Conservation (phyloP, 1,140 invertebrate genomes). For the Zaprionus lachaisei region DNA sequence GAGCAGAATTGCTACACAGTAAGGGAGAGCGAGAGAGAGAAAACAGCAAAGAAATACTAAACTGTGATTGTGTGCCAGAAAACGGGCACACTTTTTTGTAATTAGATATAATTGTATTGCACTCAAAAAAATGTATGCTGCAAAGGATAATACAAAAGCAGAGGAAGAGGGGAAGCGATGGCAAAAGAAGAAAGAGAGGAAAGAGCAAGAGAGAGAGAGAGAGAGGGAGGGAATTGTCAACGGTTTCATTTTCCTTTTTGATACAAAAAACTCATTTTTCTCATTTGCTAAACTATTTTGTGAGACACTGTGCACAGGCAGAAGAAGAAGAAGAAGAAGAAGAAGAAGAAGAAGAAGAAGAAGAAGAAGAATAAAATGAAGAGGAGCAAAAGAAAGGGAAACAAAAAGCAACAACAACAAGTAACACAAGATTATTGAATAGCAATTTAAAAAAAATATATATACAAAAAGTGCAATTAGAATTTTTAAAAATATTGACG, state of each 20-base stretch:
- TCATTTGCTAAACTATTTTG: constrained; percentile 24
- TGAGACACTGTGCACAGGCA: constrained; percentile 29
- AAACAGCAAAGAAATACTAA: neutral
- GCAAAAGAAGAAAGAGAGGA: neutral
- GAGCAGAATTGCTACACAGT: neutral
- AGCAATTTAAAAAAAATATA: constrained; percentile 58
- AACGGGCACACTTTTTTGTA: constrained; percentile 31
- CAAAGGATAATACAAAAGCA: neutral
- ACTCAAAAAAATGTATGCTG: neutral
- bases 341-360: neutral
- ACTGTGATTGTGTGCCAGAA: neutral
- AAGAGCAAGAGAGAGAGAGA: neutral
- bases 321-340: constrained; percentile 19
- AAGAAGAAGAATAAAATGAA: neutral
- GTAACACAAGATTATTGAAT: constrained; percentile 47
- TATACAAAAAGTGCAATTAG: constrained; percentile 81
- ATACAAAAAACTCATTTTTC: constrained; percentile 2
- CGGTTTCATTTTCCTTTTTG: constrained; percentile 46
- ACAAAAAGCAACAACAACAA: constrained; percentile 26
- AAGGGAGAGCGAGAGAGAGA: neutral
- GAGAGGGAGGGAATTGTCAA: neutral
- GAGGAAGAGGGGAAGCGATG: neutral
- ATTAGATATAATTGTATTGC: neutral
- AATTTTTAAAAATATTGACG: constrained; percentile 77
- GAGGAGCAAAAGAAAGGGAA: constrained; percentile 21